Base-by-base conservation (phyloP, 2,797 vertebrate species). In the Sebastes vulpes region DNA sequence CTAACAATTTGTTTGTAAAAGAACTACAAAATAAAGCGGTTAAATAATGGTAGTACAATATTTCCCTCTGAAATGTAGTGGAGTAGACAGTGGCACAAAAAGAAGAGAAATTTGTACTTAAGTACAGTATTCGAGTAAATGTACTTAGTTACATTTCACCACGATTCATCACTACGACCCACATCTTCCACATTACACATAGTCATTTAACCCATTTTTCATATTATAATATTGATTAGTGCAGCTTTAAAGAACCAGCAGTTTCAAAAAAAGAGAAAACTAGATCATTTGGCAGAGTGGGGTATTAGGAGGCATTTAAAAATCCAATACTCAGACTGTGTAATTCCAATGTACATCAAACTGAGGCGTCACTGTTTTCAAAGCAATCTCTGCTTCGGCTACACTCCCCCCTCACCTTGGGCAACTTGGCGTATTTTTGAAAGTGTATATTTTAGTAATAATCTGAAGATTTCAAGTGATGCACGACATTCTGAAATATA, bases 391-490 rank as follows among this genome's bases (percentile, higher is more conserved):
- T 56, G 77, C 60, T 46, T 70, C 26, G 8, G 59, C 66, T 71
- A 5, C 84, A 75, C 84, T 64, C 72, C 82, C 54, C 64, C 64
- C 26, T 64, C 85, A 46, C 53, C 61, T 21, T 65, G 67, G 57
- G 31, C 70, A 78, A 72, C 63, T 65, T 77, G 20, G 29, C 5
- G 2, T 48, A 26, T 72, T 75, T 73, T 58, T 78, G 18, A 81
- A 68, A 64, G 72, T 54, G 60, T 38, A 71, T 74, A 80, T 80
- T 89, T 88, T 56, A 73, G 72, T 77, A 77, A 84, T 79, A 73
- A 75, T 72, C 59, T 35, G 56, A 46, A 64, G 61, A 75, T 79
- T 77, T 81, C 38, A 9, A 0, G 50, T 66, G 79, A 80, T 68
- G 76, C 48, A 50, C 48, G 1, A 46, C 61, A 32, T 67, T 42